phyloP scores from a whole-genome alignment of 2,888 invertebrate genomes.

The Lasius fuliginosus region DNA sequence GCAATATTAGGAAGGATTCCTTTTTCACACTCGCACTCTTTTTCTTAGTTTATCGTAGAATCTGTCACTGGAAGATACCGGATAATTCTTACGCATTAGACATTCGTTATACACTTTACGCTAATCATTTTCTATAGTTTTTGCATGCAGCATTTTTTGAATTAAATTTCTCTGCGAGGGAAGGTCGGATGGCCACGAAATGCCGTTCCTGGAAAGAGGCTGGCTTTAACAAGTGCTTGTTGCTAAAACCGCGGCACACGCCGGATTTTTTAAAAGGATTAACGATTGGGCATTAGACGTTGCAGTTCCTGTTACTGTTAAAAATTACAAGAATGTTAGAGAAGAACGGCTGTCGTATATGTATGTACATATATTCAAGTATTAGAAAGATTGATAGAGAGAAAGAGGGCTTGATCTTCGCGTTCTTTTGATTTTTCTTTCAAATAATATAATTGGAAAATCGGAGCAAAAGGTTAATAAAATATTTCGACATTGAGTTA shows the following conservation, averaged over 20 bases:
- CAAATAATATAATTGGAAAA: constrained; percentile 14
- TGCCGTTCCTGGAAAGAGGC: constrained; percentile 29
- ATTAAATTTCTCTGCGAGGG: constrained; percentile 8
- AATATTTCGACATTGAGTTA: background rate
- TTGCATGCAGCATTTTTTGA: constrained; percentile 6
- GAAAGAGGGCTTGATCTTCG: constrained; percentile 9
- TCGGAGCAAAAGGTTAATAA: background rate
- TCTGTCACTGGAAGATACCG: background rate
- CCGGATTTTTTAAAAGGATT: constrained; percentile 32
- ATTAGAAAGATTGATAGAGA: constrained; percentile 23
- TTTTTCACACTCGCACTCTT: background rate
- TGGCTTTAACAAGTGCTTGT: constrained; percentile 6
- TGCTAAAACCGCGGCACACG: constrained; percentile 5
- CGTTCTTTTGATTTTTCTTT: background rate
- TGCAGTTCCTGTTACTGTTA: constrained; percentile 56
- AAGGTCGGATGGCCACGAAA: constrained; percentile 18
- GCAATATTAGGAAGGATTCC: background rate
- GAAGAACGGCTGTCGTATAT: constrained; percentile 16
- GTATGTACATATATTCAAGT: constrained; percentile 41
- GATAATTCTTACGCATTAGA: background rate
- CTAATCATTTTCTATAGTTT: background rate
- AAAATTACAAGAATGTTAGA: constrained; percentile 49
- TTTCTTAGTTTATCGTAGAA: background rate
- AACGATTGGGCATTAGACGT: constrained; percentile 50
- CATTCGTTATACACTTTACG: background rate